phyloP scores from a whole-genome alignment of 37 sponge, comb jelly and placozoan species.

The Ianthella basta region DNA sequence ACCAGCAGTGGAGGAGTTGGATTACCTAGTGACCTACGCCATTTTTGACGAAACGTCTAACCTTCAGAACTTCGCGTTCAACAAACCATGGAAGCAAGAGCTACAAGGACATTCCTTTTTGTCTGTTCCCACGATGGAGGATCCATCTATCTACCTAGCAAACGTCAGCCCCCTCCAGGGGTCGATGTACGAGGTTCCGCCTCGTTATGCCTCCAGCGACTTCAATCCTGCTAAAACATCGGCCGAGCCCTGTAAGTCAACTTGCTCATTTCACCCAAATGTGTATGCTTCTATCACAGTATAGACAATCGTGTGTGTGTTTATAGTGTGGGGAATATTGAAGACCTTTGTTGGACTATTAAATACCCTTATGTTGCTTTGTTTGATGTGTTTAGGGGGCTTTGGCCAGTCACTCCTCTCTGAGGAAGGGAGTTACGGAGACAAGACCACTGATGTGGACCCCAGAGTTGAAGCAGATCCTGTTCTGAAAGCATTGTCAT shows the following conservation, averaged over 20 bases:
- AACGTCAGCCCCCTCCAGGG: conserved; percentile 5
- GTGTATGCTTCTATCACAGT: too few species aligned
- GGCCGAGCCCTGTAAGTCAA: conserved; percentile 4
- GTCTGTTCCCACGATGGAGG: conserved; percentile 12
- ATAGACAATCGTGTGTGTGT: too few species aligned
- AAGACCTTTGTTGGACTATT: too few species aligned
- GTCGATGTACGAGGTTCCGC: background rate
- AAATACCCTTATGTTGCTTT: too few species aligned
- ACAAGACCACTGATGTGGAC: background rate
- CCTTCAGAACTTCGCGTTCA: background rate
- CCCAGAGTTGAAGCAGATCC: background rate
- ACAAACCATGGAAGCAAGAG: too few species aligned
- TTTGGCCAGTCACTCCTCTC: too few species aligned
- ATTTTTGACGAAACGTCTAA: conserved; percentile 4
- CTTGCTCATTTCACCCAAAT: background rate
- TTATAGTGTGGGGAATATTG: too few species aligned
- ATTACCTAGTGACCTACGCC: background rate
- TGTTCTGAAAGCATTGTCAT: background rate
- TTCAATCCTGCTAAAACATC: background rate
- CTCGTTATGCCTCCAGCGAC: background rate
- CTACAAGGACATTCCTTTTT: background rate
- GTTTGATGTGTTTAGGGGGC: too few species aligned
- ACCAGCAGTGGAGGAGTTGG: conserved; percentile 21
- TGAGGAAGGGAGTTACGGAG: conserved; percentile 5
- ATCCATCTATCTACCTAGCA: background rate